phyloP scores from a whole-genome alignment of 1,140 invertebrate genomes.

The Papilio glaucus region DNA sequence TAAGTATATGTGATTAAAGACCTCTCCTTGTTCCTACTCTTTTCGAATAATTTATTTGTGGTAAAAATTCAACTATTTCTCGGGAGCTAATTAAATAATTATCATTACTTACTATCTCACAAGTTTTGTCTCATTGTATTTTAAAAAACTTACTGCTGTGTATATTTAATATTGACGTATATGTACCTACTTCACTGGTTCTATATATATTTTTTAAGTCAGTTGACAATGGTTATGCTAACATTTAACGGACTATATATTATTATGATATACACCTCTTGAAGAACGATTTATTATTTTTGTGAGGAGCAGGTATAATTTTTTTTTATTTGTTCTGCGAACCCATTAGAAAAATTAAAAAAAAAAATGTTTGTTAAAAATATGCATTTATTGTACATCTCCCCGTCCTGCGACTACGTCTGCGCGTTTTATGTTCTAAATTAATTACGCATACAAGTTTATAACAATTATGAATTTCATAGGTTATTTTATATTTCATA shows the following conservation, averaged over 20 bases:
- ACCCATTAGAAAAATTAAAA: no score
- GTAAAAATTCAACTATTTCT: neutral
- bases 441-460: no score
- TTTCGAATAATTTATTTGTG: neutral
- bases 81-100: neutral
- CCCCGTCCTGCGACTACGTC: no score
- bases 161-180: slow-evolving; percentile 12
- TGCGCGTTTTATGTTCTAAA: no score
- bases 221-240: neutral
- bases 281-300: neutral
- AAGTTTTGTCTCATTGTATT: neutral
- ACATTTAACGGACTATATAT: no score
- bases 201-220: neutral
- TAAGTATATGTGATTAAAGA: neutral
- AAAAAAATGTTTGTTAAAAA: no score
- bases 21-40: neutral
- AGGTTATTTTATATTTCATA: no score
- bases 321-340: no score
- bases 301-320: neutral
- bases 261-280: neutral
- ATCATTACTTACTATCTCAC: neutral
- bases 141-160: slow-evolving; percentile 28
- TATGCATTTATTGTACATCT: no score
- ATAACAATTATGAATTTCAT: no score
- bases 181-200: neutral